A percentile compares a stretch with the other conserved stretches of the same genome.
These are phyloP conservation scores for Caranx melampygus DNA, from an alignment of 2,113 vertebrate species.

Conservation along the genomic window DNA sequence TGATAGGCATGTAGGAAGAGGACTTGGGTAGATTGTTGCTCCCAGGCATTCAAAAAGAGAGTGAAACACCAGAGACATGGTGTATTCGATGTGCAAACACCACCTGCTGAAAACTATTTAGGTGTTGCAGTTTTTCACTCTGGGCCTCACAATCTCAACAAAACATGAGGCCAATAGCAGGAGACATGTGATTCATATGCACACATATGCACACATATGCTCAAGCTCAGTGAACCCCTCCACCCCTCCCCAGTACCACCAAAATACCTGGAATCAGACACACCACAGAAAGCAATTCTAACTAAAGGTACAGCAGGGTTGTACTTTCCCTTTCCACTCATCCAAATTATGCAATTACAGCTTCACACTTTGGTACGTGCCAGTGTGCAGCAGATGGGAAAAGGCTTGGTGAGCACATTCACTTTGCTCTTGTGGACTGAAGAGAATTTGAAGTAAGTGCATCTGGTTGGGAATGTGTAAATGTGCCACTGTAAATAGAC, in stretches of 20 bases:
- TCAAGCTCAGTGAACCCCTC: not conserved
- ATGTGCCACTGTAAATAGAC: not conserved
- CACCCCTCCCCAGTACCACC: not conserved
- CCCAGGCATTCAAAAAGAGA: constrained; percentile 48
- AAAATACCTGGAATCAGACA: constrained; percentile 9
- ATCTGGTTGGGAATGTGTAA: constrained; percentile 10
- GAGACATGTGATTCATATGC: constrained; percentile 2
- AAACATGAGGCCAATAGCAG: constrained; percentile 31
- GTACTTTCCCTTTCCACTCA: not conserved
- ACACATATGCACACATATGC: not conserved
- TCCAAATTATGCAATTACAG: constrained; percentile 18
- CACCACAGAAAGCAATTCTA: not conserved
- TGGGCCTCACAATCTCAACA: constrained; percentile 17
- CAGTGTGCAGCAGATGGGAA: constrained; percentile 32
- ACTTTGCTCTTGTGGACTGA: not conserved
- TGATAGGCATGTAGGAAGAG: constrained; percentile 47
- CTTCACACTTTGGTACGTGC: constrained; percentile 11
- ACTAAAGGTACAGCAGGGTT: not conserved
- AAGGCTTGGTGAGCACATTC: not conserved
- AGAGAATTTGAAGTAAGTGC: constrained; percentile 1
- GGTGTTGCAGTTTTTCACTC: constrained; percentile 27
- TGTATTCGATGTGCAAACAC: constrained; percentile 50
- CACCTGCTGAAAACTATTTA: constrained; percentile 61
- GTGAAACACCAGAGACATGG: constrained; percentile 32
- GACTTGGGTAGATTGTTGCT: constrained; percentile 38